These are phyloP conservation scores for Apodemia duryi DNA, from an alignment of 2,888 invertebrate genomes.

Conservation along the genomic window DNA sequence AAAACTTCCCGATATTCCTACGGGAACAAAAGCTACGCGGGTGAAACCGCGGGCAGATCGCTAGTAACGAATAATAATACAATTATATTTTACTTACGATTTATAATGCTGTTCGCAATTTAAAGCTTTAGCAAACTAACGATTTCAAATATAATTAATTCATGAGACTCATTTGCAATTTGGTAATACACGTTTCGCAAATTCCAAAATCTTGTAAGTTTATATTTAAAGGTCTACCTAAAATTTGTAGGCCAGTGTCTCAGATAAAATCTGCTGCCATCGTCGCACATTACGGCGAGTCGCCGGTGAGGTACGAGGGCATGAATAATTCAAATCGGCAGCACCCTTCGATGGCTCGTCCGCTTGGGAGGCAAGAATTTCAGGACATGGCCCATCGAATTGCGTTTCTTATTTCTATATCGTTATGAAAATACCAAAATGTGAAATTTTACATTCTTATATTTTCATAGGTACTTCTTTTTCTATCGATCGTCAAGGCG, in stretches of 20 bases:
- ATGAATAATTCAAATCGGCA: constrained; percentile 63
- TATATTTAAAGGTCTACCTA: constrained; percentile 9
- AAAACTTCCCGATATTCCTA: too few species aligned
- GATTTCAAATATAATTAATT: not conserved
- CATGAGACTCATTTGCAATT: not conserved
- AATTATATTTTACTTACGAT: too few species aligned
- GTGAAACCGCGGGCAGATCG: too few species aligned
- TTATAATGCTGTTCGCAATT: not conserved
- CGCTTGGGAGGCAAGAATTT: constrained; percentile 36
- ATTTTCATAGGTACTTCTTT: too few species aligned
- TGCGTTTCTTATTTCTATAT: not conserved
- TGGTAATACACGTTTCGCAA: not conserved
- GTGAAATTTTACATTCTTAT: too few species aligned
- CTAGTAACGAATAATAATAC: too few species aligned
- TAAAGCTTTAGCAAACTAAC: not conserved
- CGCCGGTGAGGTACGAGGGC: constrained; percentile 47
- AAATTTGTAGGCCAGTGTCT: constrained; percentile 36
- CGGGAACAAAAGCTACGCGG: too few species aligned
- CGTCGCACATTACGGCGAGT: constrained; percentile 45
- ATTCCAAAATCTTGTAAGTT: constrained; percentile 2
- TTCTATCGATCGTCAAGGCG: too few species aligned
- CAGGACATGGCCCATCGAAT: constrained; percentile 19
- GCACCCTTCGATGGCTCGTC: constrained; percentile 48
- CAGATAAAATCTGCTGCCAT: constrained; percentile 39
- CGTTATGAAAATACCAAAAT: not conserved